Base-by-base conservation (phyloP, 1,140 invertebrate genomes). In the Lordiphosa mommai region DNA sequence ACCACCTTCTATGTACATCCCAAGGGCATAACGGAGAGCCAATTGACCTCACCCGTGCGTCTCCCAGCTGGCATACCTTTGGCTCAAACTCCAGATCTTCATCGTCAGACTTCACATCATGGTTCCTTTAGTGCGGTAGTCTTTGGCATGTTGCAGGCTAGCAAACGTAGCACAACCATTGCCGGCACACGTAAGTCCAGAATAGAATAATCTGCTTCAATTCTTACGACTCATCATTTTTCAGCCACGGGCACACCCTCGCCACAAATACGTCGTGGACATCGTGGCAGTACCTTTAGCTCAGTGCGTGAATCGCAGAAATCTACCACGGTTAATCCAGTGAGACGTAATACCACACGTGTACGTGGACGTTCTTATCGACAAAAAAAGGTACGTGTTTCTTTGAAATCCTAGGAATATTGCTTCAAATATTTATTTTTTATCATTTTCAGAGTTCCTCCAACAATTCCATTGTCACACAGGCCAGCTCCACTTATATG, bases 1-100 rank as follows among this genome's bases (percentile, higher is more conserved):
- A 95, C 96, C 86, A 98, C 97, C 0, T 98, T 95, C 89, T 98
- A 96, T 89, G 94, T 98, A 17, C 85, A 93, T 12, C 95, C 93
- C 17, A 91, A 92, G 57, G 91, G 92, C 20, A 59, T 89, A 63
- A 61, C 88, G 66, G 60, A 90, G 89, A 87, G 90, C 85, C 69
- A 91, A 67, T 5, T 89, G 63, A 72, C 71, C 4, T 88, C 88
- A 16, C 88, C 88, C 1, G 82, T 87, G 2, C 72, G 85, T 4
- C n/a, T 72, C 52, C 87, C 61, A 41, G 88, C 76, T 30, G 88
- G 88, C 58, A 65, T 85, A 52, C 87, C 87, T 0, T 49, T 68
- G 44, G 72, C 88, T 4, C 79, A 72, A 13, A 74, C 87, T 5
- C 86, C 88, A 0, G 89, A 90, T 27, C 91, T 93, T 61, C 90